A percentile compares a stretch with the other conserved stretches of the same genome.
phyloP scores from a whole-genome alignment of 2,888 invertebrate genomes.

The Phyto melanocephala region DNA sequence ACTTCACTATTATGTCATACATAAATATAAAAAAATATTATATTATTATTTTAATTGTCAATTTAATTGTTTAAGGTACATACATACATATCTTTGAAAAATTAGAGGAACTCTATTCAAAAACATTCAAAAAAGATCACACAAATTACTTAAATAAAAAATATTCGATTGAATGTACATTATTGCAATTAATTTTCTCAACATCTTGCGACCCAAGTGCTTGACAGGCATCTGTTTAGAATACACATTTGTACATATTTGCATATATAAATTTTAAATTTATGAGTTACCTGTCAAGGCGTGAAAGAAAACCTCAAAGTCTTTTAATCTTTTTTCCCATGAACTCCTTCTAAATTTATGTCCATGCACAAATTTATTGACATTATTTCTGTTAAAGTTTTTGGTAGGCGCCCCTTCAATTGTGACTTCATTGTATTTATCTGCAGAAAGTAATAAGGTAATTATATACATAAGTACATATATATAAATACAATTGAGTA shows the following conservation, averaged over 20 bases:
- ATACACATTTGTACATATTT: background rate
- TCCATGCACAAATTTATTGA: no score
- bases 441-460: background rate
- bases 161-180: background rate
- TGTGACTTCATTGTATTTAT: conserved; percentile 6
- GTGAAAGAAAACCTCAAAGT: no score
- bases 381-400: no score
- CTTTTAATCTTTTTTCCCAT: no score
- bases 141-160: background rate
- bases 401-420: conserved; percentile 34
- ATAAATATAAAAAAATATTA: no score
- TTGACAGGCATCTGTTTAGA: conserved; percentile 19
- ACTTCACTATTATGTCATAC: no score
- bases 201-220: conserved; percentile 19
- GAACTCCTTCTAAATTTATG: no score
- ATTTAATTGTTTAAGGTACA: no score
- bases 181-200: background rate
- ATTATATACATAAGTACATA: background rate
- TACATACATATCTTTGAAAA: background rate
- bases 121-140: background rate
- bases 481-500: background rate
- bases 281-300: no score
- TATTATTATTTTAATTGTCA: no score
- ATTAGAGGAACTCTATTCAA: background rate
- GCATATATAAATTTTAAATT: background rate